These are phyloP conservation scores for Melanotaenia parkinsoni DNA, from an alignment of 2,797 vertebrate species.

Conservation along the genomic window DNA sequence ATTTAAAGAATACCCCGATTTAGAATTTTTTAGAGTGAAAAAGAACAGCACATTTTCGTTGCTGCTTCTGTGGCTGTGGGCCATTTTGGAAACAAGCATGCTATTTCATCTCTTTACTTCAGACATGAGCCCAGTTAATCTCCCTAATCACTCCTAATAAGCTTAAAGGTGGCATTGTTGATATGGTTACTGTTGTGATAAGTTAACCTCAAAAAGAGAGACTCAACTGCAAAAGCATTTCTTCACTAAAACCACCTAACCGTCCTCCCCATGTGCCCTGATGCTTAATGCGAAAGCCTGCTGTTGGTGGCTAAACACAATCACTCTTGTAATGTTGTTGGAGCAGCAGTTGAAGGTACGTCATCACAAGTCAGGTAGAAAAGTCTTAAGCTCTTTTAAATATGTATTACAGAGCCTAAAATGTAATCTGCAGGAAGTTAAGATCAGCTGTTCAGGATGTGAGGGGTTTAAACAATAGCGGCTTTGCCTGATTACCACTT, in stretches of 20 bases:
- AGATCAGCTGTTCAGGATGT: conserved; percentile 19
- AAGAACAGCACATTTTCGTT: background rate
- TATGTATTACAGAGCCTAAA: conserved; percentile 51
- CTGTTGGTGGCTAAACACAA: conserved; percentile 78
- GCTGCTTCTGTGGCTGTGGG: background rate
- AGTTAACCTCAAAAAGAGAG: conserved; percentile 55
- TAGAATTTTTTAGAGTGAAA: conserved; percentile 7
- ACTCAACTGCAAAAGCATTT: conserved; percentile 14
- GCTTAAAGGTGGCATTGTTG: conserved; percentile 76
- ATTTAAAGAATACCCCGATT: conserved; percentile 5
- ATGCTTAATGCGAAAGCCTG: conserved; percentile 46
- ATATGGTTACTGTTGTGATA: conserved; percentile 65
- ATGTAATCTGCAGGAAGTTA: conserved; percentile 46
- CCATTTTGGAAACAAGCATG: conserved; percentile 39
- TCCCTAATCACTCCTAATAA: conserved; percentile 75
- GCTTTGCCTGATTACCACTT: conserved; percentile 13
- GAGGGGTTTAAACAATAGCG: conserved; percentile 30
- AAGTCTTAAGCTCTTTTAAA: conserved; percentile 61
- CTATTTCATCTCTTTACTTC: conserved; percentile 61
- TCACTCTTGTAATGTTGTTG: conserved; percentile 56
- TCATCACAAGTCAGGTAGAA: conserved; percentile 65
- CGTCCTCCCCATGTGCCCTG: conserved; percentile 16
- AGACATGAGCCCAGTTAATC: conserved; percentile 63
- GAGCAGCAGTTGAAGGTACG: conserved; percentile 66
- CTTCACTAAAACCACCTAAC: conserved; percentile 24